A percentile compares a stretch with the other conserved stretches of the same genome.
Conservation (phyloP, 2,888 invertebrate genomes). For the Scaptomyza reducta region DNA sequence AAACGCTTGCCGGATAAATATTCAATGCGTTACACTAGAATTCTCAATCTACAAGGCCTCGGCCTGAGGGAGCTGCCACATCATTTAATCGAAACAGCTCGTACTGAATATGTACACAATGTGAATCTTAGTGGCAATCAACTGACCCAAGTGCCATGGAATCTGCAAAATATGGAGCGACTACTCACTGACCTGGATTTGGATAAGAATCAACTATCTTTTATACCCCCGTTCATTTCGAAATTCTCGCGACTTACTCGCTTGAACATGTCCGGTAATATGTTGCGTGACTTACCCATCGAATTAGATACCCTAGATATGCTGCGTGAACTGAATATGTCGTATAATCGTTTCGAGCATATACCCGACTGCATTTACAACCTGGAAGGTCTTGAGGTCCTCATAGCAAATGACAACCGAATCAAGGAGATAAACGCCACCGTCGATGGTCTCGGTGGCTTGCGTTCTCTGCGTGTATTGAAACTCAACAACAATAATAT, state of each 20-base stretch:
- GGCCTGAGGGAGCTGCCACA: slow-evolving; percentile 41
- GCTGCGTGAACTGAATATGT: slow-evolving; percentile 88
- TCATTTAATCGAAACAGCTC: slow-evolving; percentile 47
- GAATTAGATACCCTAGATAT: slow-evolving; percentile 89
- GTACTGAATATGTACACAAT: slow-evolving; percentile 49
- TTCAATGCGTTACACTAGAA: slow-evolving; percentile 54
- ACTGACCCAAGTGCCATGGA: slow-evolving; percentile 41
- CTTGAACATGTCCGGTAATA: slow-evolving; percentile 89
- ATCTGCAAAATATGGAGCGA: slow-evolving; percentile 84
- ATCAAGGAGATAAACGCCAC: slow-evolving; percentile 87
- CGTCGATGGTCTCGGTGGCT: slow-evolving; percentile 86
- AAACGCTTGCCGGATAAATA: slow-evolving; percentile 58
- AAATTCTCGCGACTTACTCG: slow-evolving; percentile 86
- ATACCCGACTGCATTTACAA: slow-evolving; percentile 90
- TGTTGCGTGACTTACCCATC: slow-evolving; percentile 86
- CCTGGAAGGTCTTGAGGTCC: slow-evolving; percentile 89
- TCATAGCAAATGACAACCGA: slow-evolving; percentile 90
- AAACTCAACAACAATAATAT: slow-evolving; percentile 91
- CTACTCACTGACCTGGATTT: slow-evolving; percentile 88
- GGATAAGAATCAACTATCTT: slow-evolving; percentile 87
- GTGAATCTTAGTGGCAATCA: slow-evolving; percentile 52
- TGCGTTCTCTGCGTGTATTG: slow-evolving; percentile 87
- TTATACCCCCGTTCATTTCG: slow-evolving; percentile 87
- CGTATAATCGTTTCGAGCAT: slow-evolving; percentile 89
- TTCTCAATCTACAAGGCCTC: slow-evolving; percentile 11